Conservation (phyloP, 2,113 vertebrate genomes). For the Ptilonorhynchus violaceus region DNA sequence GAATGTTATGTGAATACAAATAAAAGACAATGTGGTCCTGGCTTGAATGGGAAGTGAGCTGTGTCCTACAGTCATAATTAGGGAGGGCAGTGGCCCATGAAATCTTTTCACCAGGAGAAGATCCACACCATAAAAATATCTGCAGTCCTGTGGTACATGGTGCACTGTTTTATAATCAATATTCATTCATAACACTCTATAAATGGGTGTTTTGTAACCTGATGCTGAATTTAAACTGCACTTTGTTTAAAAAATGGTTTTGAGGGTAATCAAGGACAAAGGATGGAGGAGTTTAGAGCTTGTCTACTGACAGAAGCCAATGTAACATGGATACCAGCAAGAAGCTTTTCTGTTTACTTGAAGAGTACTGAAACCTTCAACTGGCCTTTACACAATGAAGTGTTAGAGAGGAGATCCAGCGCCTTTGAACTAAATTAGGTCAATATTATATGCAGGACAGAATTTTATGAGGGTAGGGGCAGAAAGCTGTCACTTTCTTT, state of each 20-base stretch:
- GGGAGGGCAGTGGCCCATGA: conserved; percentile 8
- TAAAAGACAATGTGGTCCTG: background rate
- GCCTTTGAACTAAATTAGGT: conserved; percentile 56
- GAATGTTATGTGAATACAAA: conserved; percentile 1
- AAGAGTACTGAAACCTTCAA: conserved; percentile 18
- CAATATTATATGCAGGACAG: conserved; percentile 45
- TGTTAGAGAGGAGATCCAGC: background rate
- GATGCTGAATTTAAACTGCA: background rate
- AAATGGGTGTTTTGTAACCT: conserved; percentile 1
- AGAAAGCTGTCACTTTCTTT: conserved; percentile 65
- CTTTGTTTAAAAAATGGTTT: background rate
- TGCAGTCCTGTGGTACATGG: background rate
- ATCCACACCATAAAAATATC: conserved; percentile 29
- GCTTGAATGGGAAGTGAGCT: conserved; percentile 13
- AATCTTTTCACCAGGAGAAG: conserved; percentile 25
- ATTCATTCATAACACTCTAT: conserved; percentile 39
- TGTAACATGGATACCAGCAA: background rate
- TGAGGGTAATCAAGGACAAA: conserved; percentile 40
- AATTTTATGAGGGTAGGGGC: conserved; percentile 55
- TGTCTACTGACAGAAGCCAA: background rate
- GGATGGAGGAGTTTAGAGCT: background rate
- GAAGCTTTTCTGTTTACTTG: background rate
- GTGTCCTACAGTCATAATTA: conserved; percentile 29
- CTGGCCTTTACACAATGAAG: background rate
- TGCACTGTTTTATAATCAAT: conserved; percentile 3